These are phyloP conservation scores for Drosophila barbarae DNA, from an alignment of 2,888 invertebrate genomes.

Conservation along the genomic window DNA sequence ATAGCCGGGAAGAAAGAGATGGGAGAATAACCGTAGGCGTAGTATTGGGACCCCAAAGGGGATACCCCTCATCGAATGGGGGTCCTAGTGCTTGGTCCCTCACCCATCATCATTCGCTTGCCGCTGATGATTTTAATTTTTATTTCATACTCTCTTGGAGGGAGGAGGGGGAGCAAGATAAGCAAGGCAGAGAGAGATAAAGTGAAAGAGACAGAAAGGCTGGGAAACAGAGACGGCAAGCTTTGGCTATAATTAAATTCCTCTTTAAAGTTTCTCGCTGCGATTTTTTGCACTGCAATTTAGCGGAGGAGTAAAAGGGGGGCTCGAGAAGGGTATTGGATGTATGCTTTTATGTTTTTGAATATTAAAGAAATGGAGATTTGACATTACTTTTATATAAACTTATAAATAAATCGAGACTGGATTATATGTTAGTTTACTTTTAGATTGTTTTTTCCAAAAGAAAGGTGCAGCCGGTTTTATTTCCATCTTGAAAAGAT, in stretches of 20 bases:
- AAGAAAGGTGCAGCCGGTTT: not conserved
- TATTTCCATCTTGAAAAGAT: too few species aligned
- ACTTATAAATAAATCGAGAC: too few species aligned
- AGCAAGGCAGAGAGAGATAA: not conserved
- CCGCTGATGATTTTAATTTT: slow-evolving; percentile 41
- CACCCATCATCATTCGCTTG: slow-evolving; percentile 10
- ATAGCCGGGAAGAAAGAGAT: slow-evolving; percentile 28
- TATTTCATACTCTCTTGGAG: slow-evolving; percentile 31
- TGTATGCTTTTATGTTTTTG: not conserved
- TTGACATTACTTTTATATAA: too few species aligned
- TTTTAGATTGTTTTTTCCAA: not conserved
- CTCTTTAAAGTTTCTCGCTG: slow-evolving; percentile 56
- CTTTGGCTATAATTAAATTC: slow-evolving; percentile 66
- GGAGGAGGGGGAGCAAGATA: slow-evolving; percentile 6
- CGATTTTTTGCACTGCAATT: slow-evolving; percentile 18
- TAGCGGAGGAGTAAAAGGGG: not conserved
- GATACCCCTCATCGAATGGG: not conserved
- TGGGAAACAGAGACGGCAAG: slow-evolving; percentile 3
- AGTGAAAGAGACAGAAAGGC: not conserved
- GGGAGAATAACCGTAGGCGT: slow-evolving; percentile 65
- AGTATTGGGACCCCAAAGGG: slow-evolving; percentile 46
- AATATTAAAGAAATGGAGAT: not conserved
- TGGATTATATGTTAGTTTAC: not conserved
- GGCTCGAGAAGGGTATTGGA: not conserved
- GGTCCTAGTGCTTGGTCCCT: slow-evolving; percentile 9